Evolutionary conservation across 2,888 invertebrate genomes (phyloP), one percentile per base, ranked within the genome.

Genomic region (Epinotia demarniana): DNA sequence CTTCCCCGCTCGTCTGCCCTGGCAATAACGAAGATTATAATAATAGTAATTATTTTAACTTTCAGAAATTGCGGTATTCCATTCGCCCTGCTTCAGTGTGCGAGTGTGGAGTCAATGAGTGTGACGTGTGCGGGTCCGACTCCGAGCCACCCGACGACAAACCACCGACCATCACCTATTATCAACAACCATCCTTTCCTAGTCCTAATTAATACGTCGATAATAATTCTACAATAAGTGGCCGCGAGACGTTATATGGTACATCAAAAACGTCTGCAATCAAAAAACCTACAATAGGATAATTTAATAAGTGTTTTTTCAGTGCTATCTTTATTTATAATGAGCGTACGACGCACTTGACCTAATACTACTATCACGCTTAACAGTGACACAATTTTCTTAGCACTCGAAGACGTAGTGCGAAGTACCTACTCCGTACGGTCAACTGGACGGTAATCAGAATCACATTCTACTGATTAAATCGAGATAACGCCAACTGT

Each of bases 51-150:
- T 43, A 3, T 11, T 66, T 16, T 71, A 1, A 18, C 11, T 71
- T 95, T 74, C 94, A 98, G 98, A 98, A 97, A 96, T 90, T 98
- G 68, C 95, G 95, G 83, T 95, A 96, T 84, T 96, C 97, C 8
- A 94, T 97, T 77, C 96, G 96, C 80, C 97, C 98, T 8, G 96
- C 96, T 57, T 91, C 92, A 78, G 95, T 97, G 80, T 96, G 96
- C 83, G 97, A 97, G 83, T 97, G 98, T 83, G 96, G 96, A 19
- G 96, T 96, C 80, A 95, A 96, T 85, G 96, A 98, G 94, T 97
- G 97, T 86, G 97, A 97, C 81, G 89, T 92, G 77, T 94, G 94
- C 86, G 92, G 86, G 81, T 93, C 93, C 43, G 93, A 93, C 39
- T 93, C 93, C 16, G 94, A 94, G 64, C 84, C 86, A 39, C 88